These are phyloP conservation scores for Tachina grossa DNA, from an alignment of 2,888 invertebrate genomes.

Conservation along the genomic window DNA sequence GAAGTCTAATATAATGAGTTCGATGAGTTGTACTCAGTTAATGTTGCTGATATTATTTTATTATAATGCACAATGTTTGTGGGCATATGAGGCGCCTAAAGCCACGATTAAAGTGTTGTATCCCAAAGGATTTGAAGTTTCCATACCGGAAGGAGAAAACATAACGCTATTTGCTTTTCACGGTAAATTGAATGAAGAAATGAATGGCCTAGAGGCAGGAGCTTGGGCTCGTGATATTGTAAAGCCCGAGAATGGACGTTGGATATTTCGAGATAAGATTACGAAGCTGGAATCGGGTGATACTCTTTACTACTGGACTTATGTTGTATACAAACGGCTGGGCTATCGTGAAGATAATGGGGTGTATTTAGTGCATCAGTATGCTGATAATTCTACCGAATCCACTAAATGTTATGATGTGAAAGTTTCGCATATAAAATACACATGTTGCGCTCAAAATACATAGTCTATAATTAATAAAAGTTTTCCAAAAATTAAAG, in stretches of 20 bases:
- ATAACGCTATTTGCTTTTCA: slow-evolving; percentile 89
- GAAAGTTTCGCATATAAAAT: no score
- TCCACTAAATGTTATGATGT: no score
- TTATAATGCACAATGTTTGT: not conserved
- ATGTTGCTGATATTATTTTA: not conserved
- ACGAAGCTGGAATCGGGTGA: slow-evolving; percentile 86
- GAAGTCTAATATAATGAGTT: not conserved
- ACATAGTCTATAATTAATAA: no score
- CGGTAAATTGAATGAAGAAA: slow-evolving; percentile 88
- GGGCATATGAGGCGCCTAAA: slow-evolving; percentile 82
- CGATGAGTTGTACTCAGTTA: not conserved
- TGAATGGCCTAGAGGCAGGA: slow-evolving; percentile 88
- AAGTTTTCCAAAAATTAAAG: no score
- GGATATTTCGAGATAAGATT: slow-evolving; percentile 86
- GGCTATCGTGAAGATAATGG: slow-evolving; percentile 85
- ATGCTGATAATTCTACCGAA: slow-evolving; percentile 10
- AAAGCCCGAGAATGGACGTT: slow-evolving; percentile 85
- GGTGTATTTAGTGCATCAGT: slow-evolving; percentile 75
- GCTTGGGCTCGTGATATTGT: slow-evolving; percentile 86
- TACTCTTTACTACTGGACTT: slow-evolving; percentile 89
- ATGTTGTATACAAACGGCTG: slow-evolving; percentile 87
- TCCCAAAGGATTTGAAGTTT: slow-evolving; percentile 84
- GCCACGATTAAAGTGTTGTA: slow-evolving; percentile 83
- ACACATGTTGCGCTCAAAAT: no score
- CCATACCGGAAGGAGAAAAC: slow-evolving; percentile 85